Percentiles rank a stretch among this genome's conserved stretches.
Conservation (phyloP, 2,113 vertebrate species). For the Platanista minor region DNA sequence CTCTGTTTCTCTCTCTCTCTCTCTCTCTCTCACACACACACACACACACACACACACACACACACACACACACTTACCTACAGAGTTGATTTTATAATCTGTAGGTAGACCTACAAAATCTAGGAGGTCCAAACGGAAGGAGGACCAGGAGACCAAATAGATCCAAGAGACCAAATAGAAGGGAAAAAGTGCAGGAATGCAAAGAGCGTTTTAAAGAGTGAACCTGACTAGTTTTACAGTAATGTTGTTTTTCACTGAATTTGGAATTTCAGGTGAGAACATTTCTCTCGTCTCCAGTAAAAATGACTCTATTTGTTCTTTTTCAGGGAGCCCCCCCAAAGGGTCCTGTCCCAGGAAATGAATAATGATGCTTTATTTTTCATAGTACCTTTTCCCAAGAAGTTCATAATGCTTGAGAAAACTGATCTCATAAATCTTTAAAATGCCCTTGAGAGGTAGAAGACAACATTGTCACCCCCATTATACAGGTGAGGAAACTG, state of each 20-base stretch:
- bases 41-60: not conserved
- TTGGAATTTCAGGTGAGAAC: slow-evolving; percentile 37
- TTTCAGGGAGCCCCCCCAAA: not conserved
- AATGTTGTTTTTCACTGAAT: not conserved
- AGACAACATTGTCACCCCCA: not conserved
- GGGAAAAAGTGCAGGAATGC: not conserved
- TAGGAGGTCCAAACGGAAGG: no score
- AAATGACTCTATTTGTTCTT: slow-evolving; percentile 65
- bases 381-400: not conserved
- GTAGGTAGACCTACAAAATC: no score
- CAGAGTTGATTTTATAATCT: not conserved
- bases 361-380: slow-evolving; percentile 60
- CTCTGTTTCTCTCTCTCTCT: not conserved
- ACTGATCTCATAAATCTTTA: slow-evolving; percentile 60
- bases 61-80: not conserved
- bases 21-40: not conserved
- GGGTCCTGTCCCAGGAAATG: slow-evolving; percentile 60
- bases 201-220: not conserved
- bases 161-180: not conserved
- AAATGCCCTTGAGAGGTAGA: not conserved
- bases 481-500: slow-evolving; percentile 30
- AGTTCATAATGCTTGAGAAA: slow-evolving; percentile 25
- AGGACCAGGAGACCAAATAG: not conserved
- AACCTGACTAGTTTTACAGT: not conserved
- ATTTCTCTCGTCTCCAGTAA: slow-evolving; percentile 57